phyloP scores from a whole-genome alignment of 2,113 vertebrate species.

The Patagioenas fasciata region DNA sequence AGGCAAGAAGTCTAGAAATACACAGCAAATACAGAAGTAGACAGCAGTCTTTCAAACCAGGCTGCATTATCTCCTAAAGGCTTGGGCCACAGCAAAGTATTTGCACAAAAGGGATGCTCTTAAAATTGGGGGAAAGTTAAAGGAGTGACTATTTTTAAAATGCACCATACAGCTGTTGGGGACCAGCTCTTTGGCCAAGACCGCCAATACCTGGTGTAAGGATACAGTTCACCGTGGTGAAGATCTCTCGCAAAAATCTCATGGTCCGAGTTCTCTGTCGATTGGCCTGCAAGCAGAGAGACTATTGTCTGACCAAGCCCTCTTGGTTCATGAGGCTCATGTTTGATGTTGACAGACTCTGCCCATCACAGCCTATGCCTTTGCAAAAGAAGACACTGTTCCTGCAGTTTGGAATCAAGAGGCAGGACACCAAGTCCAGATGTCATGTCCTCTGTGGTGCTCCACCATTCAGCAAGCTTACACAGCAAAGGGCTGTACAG shows the following conservation, averaged over 20 bases:
- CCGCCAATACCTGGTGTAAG: slow-evolving; percentile 67
- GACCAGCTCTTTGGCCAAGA: not conserved
- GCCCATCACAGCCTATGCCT: not conserved
- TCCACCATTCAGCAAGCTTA: not conserved
- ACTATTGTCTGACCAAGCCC: not conserved
- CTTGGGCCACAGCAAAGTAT: not conserved
- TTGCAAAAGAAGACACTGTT: not conserved
- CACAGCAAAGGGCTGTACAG: not conserved
- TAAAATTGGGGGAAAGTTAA: not conserved
- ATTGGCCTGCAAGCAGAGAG: slow-evolving; percentile 63
- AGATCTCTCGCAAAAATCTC: slow-evolving; percentile 54
- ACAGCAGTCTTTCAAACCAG: not conserved
- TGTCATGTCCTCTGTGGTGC: not conserved
- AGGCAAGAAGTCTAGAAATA: not conserved
- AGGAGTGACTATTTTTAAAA: not conserved
- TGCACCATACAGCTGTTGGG: not conserved
- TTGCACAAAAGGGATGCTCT: not conserved
- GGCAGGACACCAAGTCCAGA: not conserved
- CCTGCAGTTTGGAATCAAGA: not conserved
- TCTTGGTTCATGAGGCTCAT: not conserved
- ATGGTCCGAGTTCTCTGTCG: slow-evolving; percentile 70
- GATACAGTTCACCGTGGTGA: slow-evolving; percentile 62
- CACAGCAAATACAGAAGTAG: not conserved
- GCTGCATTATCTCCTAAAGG: not conserved
- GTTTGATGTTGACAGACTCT: not conserved